Percentiles rank a stretch among this genome's conserved stretches.
Conservation (phyloP, 1,140 invertebrate species). For the Artemia franciscana region DNA sequence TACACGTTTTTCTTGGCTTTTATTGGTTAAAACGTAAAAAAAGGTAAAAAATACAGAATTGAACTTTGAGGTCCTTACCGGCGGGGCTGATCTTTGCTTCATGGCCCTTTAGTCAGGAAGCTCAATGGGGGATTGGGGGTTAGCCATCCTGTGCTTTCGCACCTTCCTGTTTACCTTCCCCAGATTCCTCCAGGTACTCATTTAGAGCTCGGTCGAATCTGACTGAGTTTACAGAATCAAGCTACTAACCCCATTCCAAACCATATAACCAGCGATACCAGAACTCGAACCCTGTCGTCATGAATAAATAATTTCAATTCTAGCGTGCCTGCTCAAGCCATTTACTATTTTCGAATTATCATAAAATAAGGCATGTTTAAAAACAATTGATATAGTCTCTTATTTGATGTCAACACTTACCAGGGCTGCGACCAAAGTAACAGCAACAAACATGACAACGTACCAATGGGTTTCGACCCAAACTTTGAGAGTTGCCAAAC, state of each 20-base stretch:
- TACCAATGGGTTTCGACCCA: conserved; percentile 71
- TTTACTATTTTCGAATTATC: not conserved
- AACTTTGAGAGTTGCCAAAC: conserved; percentile 51
- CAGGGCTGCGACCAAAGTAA: conserved; percentile 45
- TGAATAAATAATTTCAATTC: not conserved
- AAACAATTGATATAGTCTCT: not conserved
- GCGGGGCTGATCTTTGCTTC: too few species aligned
- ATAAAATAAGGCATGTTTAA: not conserved
- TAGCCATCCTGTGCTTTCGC: too few species aligned
- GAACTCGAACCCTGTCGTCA: not conserved
- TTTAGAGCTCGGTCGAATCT: too few species aligned
- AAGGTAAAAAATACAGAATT: too few species aligned
- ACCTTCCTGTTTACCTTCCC: too few species aligned
- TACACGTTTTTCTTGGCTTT: too few species aligned
- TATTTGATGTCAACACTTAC: conserved; percentile 28
- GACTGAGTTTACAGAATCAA: too few species aligned
- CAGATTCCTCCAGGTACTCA: too few species aligned
- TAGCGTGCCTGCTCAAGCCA: not conserved
- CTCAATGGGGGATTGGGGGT: too few species aligned
- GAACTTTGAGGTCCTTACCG: too few species aligned
- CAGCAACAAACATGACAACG: conserved; percentile 43
- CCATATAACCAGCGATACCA: not conserved
- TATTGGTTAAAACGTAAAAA: too few species aligned
- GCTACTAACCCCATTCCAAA: not conserved
- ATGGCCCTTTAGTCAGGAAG: too few species aligned